A percentile compares a stretch with the other conserved stretches of the same genome.
phyloP scores from a whole-genome alignment of 2,113 vertebrate genomes.

The Cheirogaleus medius region DNA sequence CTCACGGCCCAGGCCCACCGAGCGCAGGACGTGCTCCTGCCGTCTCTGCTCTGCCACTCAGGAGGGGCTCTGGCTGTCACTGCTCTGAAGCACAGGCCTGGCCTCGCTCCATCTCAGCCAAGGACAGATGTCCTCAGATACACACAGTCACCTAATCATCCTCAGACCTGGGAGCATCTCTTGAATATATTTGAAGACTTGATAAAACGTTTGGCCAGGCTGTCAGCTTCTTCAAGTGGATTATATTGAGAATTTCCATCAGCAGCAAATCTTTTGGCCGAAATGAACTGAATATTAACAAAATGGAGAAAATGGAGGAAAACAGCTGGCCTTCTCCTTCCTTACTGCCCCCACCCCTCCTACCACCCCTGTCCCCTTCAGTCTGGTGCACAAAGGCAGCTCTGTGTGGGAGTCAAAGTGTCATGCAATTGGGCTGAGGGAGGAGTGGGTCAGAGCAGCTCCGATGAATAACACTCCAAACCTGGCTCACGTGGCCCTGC shows the following conservation, averaged over 20 bases:
- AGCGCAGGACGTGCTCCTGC: neutral
- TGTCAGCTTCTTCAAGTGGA: neutral
- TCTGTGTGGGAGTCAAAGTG: neutral
- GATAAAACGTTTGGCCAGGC: neutral
- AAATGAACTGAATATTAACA: neutral
- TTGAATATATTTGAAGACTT: neutral
- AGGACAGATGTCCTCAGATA: slow-evolving; percentile 24
- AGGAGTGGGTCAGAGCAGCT: neutral
- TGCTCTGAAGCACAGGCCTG: neutral
- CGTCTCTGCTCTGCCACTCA: neutral
- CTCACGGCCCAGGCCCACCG: neutral
- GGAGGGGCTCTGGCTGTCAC: neutral
- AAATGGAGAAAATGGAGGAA: neutral
- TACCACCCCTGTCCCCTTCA: neutral
- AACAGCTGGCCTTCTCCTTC: neutral
- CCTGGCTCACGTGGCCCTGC: neutral
- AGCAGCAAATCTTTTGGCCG: neutral
- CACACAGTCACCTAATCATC: neutral
- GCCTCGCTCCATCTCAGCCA: neutral
- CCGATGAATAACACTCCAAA: neutral
- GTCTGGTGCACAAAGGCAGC: neutral
- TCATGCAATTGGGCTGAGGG: neutral
- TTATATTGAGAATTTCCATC: neutral
- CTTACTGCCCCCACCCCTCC: neutral
- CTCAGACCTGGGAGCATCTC: neutral